These are phyloP conservation scores for Hydrophis major DNA, from an alignment of 2,797 vertebrate genomes.

Conservation along the genomic window DNA sequence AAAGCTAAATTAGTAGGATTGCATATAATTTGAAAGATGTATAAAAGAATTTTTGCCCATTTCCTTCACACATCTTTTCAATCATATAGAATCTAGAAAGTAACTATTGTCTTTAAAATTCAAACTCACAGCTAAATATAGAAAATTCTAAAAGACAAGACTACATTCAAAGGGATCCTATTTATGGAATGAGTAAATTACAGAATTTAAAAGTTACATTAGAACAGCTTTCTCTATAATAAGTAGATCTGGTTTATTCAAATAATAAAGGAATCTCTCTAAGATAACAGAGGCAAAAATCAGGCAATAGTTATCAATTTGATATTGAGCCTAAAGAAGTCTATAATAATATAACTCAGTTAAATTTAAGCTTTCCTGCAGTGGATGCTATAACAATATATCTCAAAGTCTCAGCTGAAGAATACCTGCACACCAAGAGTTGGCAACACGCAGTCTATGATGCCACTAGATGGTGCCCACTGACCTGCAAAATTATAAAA, in stretches of 20 bases:
- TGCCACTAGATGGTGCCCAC: background rate
- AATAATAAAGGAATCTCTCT: background rate
- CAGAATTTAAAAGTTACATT: background rate
- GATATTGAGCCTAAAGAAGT: background rate
- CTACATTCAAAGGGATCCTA: background rate
- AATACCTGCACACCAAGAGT: background rate
- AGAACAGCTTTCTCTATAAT: background rate
- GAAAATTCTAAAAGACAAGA: background rate
- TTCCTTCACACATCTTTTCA: background rate
- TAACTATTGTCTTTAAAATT: background rate
- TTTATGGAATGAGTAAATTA: background rate
- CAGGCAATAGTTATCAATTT: background rate
- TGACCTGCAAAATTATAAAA: background rate
- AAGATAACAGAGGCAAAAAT: background rate
- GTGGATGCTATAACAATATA: background rate
- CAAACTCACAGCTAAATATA: background rate
- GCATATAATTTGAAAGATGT: background rate
- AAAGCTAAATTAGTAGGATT: background rate
- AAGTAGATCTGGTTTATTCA: background rate
- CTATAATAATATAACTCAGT: background rate
- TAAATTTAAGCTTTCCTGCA: background rate
- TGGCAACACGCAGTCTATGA: background rate
- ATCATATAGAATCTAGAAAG: background rate
- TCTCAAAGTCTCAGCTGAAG: constrained; percentile 2
- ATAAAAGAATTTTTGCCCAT: background rate